Evolutionary conservation across 1,140 invertebrate species (phyloP), one percentile per base, ranked within the genome.

Genomic region (Bombus soroeensis): DNA sequence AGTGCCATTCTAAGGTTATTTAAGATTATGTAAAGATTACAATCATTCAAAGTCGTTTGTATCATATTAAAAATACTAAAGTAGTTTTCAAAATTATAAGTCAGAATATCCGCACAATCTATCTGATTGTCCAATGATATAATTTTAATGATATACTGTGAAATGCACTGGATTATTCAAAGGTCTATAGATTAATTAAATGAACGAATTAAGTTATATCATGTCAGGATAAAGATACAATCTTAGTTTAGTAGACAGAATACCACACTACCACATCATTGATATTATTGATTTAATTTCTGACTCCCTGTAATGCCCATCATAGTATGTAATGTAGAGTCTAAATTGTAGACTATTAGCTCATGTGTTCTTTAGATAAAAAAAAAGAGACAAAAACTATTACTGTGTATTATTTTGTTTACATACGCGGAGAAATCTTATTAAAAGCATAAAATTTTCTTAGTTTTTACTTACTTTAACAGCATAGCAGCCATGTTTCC

Each of bases 401-500:
- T 66, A 12, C 8, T 22, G 74, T 28, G 10, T 15, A 28, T 10
- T 57, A 6, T 22, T 34, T 43, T 32, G 59, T 71, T 43, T 13
- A n/a, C 18, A 47, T 34, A 8, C 4, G n/a, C 2, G 0, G 22
- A 22, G 10, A 10, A 41, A 32, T 25, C 0, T 2, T 37, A 0
- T 25, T 9, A 62, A 22, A 39, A 25, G 15, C 22, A 15, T 70
- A 0, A 57, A 62, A 68, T 76, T 66, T 74, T 34, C n/a, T 83
- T 28, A 15, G 34, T 5, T 81, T 70, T 77, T 88, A 93, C 93
- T 89, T 86, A 95, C 94, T 93, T 91, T 82, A 95, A 92, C 70
- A 95, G 80, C 81, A 91, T 77, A 86, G 90, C 91, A 85, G 94
- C 92, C 94, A 95, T 95, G 89, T 88, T 90, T 88, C 72, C 79